Evolutionary conservation across 1,140 invertebrate species (phyloP).

Genomic region (Phenacoccus solenopsis): DNA sequence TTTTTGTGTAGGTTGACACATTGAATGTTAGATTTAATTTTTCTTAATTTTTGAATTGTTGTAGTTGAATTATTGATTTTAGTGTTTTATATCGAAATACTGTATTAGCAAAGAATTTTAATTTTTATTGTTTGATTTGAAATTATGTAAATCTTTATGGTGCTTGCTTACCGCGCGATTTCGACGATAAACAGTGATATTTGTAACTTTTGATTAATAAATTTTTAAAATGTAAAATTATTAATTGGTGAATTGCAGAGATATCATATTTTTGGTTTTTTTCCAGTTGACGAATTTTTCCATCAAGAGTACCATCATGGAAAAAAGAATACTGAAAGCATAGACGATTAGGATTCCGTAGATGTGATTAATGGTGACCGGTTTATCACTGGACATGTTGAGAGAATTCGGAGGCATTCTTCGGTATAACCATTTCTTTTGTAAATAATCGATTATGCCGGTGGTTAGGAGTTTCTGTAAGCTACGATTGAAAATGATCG

Average conservation of each 20-base stretch:
- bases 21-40: no score
- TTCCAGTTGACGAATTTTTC: background rate
- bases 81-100: no score
- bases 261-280: background rate
- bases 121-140: no score
- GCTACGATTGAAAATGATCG: background rate
- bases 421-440: conserved; percentile 22
- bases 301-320: conserved; percentile 1
- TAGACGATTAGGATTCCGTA: conserved; percentile 4
- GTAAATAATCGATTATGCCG: conserved; percentile 22
- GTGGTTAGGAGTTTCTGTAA: conserved; percentile 15
- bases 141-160: no score
- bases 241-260: background rate
- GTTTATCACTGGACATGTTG: background rate
- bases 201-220: no score
- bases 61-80: no score
- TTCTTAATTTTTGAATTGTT: no score
- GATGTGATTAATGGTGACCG: conserved; percentile 20
- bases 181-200: no score
- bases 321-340: background rate
- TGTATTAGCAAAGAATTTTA: no score
- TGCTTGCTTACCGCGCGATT: no score
- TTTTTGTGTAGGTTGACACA: no score
- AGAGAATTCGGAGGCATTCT: background rate
- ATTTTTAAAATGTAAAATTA: no score